These are phyloP conservation scores for Salmo trutta DNA, from an alignment of 2,797 vertebrate species.

Conservation along the genomic window DNA sequence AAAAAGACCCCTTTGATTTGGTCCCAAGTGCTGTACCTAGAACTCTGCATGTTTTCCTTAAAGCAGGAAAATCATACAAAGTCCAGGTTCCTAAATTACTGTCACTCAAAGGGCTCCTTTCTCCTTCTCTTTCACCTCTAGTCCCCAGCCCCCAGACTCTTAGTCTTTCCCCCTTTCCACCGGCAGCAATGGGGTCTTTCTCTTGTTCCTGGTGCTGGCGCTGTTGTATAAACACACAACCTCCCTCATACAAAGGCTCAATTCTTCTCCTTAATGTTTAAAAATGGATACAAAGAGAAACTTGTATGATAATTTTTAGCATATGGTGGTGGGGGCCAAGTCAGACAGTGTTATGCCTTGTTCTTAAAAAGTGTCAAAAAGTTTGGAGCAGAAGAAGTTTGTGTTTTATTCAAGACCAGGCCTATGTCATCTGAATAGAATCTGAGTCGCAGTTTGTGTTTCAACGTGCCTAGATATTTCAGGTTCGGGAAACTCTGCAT, in stretches of 20 bases:
- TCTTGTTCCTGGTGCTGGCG: slow-evolving; percentile 75
- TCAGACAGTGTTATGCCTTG: slow-evolving; percentile 79
- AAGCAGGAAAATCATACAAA: slow-evolving; percentile 75
- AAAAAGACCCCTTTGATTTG: slow-evolving; percentile 68
- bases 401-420: slow-evolving; percentile 63
- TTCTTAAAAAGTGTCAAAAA: slow-evolving; percentile 72
- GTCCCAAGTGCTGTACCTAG: slow-evolving; percentile 48
- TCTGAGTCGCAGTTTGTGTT: slow-evolving; percentile 47
- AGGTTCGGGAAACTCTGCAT: slow-evolving; percentile 42
- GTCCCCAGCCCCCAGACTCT: slow-evolving; percentile 62
- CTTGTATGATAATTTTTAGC: slow-evolving; percentile 84
- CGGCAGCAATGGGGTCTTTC: slow-evolving; percentile 75
- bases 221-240: slow-evolving; percentile 80
- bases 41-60: slow-evolving; percentile 72
- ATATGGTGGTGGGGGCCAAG: slow-evolving; percentile 62
- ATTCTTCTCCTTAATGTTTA: slow-evolving; percentile 81
- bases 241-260: slow-evolving; percentile 76
- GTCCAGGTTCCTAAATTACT: slow-evolving; percentile 73
- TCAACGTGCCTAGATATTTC: slow-evolving; percentile 49
- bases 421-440: slow-evolving; percentile 53
- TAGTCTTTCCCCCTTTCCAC: slow-evolving; percentile 66
- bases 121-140: slow-evolving; percentile 49
- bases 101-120: slow-evolving; percentile 79
- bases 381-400: slow-evolving; percentile 44
- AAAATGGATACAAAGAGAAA: slow-evolving; percentile 85